phyloP scores from a whole-genome alignment of 2,113 vertebrate species.

The Hemicordylus capensis region DNA sequence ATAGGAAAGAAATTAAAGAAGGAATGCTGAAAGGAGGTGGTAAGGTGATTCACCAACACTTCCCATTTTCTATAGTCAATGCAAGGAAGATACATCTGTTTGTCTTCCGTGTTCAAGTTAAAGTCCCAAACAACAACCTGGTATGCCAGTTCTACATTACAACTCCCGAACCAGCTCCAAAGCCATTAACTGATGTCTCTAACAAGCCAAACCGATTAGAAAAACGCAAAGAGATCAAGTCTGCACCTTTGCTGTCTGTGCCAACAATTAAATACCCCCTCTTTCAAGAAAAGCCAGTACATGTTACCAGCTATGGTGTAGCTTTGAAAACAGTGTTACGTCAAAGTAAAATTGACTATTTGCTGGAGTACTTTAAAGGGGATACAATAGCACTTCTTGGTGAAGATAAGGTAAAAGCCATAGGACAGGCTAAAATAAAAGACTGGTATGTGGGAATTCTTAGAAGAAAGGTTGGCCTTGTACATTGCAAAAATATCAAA shows the following conservation, averaged over 20 bases:
- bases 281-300: slow-evolving; percentile 83
- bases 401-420: slow-evolving; percentile 86
- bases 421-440: slow-evolving; percentile 92
- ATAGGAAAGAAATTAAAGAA: slow-evolving; percentile 82
- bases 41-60: slow-evolving; percentile 76
- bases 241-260: slow-evolving; percentile 74
- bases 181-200: slow-evolving; percentile 76
- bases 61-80: slow-evolving; percentile 78
- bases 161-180: slow-evolving; percentile 84
- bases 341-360: slow-evolving; percentile 89
- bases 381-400: slow-evolving; percentile 92
- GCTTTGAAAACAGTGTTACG: slow-evolving; percentile 90
- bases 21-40: slow-evolving; percentile 84
- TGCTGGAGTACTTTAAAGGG: slow-evolving; percentile 96
- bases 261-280: slow-evolving; percentile 75
- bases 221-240: slow-evolving; percentile 73
- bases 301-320: slow-evolving; percentile 84
- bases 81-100: slow-evolving; percentile 81
- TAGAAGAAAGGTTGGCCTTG: slow-evolving; percentile 86
- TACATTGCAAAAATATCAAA: slow-evolving; percentile 94
- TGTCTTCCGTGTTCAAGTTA: slow-evolving; percentile 81
- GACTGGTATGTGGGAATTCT: slow-evolving; percentile 95
- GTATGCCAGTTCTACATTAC: slow-evolving; percentile 80
- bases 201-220: slow-evolving; percentile 61
- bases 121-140: slow-evolving; percentile 63